These are phyloP conservation scores for Drosophila pseudotakahashii DNA, from an alignment of 2,888 invertebrate species.

Conservation along the genomic window DNA sequence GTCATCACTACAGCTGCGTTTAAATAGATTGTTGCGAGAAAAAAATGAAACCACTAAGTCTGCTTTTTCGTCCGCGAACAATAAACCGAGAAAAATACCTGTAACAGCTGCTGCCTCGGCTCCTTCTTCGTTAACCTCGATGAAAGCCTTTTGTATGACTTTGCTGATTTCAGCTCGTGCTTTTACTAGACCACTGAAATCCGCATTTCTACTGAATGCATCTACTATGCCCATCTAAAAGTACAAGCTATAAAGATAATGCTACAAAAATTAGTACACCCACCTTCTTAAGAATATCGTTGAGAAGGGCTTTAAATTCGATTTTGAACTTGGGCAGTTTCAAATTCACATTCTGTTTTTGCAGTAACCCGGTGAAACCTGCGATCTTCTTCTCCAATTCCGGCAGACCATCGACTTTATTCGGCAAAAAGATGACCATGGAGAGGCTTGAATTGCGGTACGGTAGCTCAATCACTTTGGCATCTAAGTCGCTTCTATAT, in stretches of 20 bases:
- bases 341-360: slow-evolving; percentile 78
- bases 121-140: no score
- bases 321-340: slow-evolving; percentile 89
- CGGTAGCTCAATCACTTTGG: slow-evolving; percentile 1
- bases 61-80: no score
- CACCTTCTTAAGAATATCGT: slow-evolving; percentile 1
- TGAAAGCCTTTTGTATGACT: no score
- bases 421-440: slow-evolving; percentile 14
- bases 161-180: no score
- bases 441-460: slow-evolving; percentile 3
- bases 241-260: slow-evolving; percentile 84
- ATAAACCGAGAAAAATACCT: no score
- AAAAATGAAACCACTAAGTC: no score
- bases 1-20: no score
- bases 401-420: neutral
- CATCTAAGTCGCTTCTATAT: neutral
- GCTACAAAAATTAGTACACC: slow-evolving; percentile 86
- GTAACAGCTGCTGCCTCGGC: no score
- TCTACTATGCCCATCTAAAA: slow-evolving; percentile 2
- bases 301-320: slow-evolving; percentile 32
- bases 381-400: slow-evolving; percentile 10
- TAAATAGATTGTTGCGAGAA: no score
- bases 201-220: neutral
- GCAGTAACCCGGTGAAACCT: neutral
- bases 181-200: neutral